Evolutionary conservation across 2,888 invertebrate species (phyloP), one percentile per base, ranked within the genome.

Genomic region (Metellina segmentata): DNA sequence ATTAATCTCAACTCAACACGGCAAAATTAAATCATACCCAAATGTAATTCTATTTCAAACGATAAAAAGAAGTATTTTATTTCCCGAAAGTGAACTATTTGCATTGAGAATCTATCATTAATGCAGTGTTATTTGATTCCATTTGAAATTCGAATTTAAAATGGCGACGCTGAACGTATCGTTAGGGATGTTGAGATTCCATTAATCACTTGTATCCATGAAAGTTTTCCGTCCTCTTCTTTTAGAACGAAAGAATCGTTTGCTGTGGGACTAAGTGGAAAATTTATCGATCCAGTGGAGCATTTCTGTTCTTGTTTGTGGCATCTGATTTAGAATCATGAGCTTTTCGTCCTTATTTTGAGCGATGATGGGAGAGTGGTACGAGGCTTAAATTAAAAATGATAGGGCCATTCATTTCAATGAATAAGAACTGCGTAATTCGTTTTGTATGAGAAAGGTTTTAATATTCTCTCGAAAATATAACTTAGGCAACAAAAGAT

Each of bases 81-180:
- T 85, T 85, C 83, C 74, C 20, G 19, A 85, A 85, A 85, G 83
- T 85, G 83, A 61, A 85, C 53, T 85, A 85, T 85, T 85, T 85
- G 83, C 83, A 85, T 85, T 52, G 34, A 85, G 74, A 85, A 34
- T 53, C 83, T 85, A 85, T 85, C 74, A 85, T 85, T 74, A 85
- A 53, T 85, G 72, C 52, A 79, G 53, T 20, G 83, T 85, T 85
- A 85, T 85, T 85, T 85, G 74, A 85, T 85, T 85, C 53, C 20
- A n/a, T 19, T 72, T 72, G 74, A 74, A 85, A n/a, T 19, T 72
- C 83, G 53, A 85, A 85, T 74, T 51, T 20, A 53, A 79, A 61
- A 79, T 20, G 53, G 83, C 72, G 52, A 74, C 83, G 13, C 7
- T 13, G 53, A 74, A 20, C 74, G 74, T 74, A 74, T 85, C 83